These are phyloP conservation scores for Loris lydekkerianus DNA, from an alignment of 2,797 vertebrate genomes.

Conservation along the genomic window DNA sequence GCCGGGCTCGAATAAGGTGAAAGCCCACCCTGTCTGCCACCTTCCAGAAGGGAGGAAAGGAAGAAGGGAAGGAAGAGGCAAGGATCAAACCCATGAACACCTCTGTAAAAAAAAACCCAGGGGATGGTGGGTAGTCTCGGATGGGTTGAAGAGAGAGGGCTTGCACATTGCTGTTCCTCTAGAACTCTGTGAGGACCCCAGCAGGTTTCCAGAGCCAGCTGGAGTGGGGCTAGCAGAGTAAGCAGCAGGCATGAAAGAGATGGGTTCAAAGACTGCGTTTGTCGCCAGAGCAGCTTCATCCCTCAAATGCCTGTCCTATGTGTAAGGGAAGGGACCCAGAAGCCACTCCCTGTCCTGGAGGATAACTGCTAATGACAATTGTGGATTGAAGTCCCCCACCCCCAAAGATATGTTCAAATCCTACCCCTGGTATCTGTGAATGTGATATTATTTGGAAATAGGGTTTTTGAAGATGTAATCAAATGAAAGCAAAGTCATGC, in stretches of 20 bases:
- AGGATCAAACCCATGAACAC: background rate
- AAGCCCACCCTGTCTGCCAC: background rate
- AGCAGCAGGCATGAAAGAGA: background rate
- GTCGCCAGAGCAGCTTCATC: background rate
- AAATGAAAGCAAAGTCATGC: slow-evolving; percentile 10
- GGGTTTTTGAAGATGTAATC: background rate
- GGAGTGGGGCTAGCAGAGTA: background rate
- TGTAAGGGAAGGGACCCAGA: background rate
- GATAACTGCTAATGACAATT: background rate
- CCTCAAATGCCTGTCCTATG: background rate
- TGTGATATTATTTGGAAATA: slow-evolving; percentile 35
- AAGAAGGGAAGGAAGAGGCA: background rate
- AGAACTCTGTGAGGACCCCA: background rate
- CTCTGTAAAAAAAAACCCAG: background rate
- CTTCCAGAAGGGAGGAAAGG: background rate
- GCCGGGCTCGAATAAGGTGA: background rate
- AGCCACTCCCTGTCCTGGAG: background rate
- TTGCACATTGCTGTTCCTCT: background rate
- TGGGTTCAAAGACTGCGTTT: background rate
- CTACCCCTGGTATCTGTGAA: background rate
- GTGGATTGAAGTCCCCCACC: background rate
- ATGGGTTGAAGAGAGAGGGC: background rate
- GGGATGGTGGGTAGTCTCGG: background rate
- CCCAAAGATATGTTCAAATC: background rate
- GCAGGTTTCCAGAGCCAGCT: background rate